Evolutionary conservation across 2,113 vertebrate species (phyloP).

Genomic region (Scolopax mira): DNA sequence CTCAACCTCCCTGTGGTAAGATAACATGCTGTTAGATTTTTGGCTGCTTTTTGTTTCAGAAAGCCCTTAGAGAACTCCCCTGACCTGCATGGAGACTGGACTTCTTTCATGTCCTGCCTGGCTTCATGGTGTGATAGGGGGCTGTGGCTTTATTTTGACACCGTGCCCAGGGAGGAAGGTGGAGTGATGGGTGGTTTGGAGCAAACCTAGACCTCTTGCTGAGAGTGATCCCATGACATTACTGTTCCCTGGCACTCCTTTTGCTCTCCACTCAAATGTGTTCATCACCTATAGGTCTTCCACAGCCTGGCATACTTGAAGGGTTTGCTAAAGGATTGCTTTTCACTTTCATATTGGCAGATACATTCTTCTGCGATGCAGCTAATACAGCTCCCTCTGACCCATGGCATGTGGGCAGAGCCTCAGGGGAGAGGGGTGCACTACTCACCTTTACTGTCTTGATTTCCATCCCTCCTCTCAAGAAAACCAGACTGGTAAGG

Average conservation of each 20-base stretch:
- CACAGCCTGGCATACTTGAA: background rate
- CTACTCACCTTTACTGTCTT: background rate
- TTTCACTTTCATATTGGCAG: background rate
- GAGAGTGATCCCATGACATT: background rate
- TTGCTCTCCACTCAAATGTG: rapidly evolving
- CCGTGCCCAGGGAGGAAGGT: background rate
- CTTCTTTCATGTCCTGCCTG: background rate
- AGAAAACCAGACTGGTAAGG: background rate
- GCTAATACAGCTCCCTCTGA: background rate
- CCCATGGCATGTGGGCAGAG: rapidly evolving
- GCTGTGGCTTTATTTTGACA: background rate
- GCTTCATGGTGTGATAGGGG: background rate
- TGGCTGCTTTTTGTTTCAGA: background rate
- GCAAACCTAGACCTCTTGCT: rapidly evolving
- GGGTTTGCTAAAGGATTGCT: background rate
- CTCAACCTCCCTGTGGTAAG: background rate
- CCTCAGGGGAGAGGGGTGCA: background rate
- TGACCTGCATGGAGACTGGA: background rate
- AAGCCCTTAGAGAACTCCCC: background rate
- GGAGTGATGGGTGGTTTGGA: background rate
- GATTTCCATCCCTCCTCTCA: background rate
- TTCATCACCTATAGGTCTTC: background rate
- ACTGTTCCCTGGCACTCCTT: background rate
- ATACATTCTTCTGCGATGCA: rapidly evolving
- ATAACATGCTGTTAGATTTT: background rate